Base-by-base conservation (phyloP, 2,888 invertebrate species). In the Chalcis sispes region DNA sequence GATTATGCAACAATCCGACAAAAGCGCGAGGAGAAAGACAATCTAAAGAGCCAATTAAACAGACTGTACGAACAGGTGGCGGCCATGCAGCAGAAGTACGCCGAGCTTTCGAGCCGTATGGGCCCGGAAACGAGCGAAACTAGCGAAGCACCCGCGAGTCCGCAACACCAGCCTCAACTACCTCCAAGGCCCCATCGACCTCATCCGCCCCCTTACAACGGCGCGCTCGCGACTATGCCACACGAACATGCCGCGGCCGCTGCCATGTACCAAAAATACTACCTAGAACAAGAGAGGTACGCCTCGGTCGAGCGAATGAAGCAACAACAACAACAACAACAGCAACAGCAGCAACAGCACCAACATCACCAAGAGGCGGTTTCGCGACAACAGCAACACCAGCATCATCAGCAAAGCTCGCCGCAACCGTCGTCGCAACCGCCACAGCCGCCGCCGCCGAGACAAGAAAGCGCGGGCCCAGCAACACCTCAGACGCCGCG, bases 51-150 rank as follows among this genome's bases (percentile, higher is more conserved):
- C 77, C 96, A 97, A 89, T 90, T 96, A 83, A 92, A 95, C 83
- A 94, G 94, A 76, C 93, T 97, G 93, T 95, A 96, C 90, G 95
- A 96, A 85, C 96, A 97, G 89, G 90, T 97, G 76, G 96, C 95
- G 13, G 95, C 94, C 87, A 96, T 97, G 94, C 96, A 96, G 90
- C 95, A 96, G 86, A 95, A 96, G 87, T 97, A 97, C 89, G 92
- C 94, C 87, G 95, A 96, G 89, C 90, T 97, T 83, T 95, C 95
- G 87, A 95, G 94, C 84, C 91, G 95, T 81, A 95, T 95, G 92
- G 95, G 95, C 87, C 85, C 89, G 89, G 83, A 90, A 89, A 81
- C 90, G 88, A 82, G 91, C 90, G 80, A 92, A 92, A 84, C 93
- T 91, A 79, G 91, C 90, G 79, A 90, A 85, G 80, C 85, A 40